A percentile compares a stretch with the other conserved stretches of the same genome.
These are phyloP conservation scores for Sphenopsis melanotis DNA, from an alignment of 2,797 vertebrate species.

Conservation along the genomic window DNA sequence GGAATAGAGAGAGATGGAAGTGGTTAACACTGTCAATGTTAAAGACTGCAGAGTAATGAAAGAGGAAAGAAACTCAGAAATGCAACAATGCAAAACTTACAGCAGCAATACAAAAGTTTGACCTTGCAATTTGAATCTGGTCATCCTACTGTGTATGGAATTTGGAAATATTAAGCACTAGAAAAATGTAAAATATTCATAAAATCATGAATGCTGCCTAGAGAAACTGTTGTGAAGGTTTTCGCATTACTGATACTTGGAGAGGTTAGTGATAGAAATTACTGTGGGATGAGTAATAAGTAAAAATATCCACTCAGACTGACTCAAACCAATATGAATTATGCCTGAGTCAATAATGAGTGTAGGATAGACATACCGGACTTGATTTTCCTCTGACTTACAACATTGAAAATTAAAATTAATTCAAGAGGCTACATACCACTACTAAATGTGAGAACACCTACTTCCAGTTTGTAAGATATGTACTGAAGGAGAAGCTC, in stretches of 20 bases:
- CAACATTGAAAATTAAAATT: background rate
- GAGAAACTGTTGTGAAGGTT: background rate
- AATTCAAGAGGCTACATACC: background rate
- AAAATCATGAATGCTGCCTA: background rate
- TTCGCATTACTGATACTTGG: slow-evolving; percentile 17
- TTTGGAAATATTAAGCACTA: background rate
- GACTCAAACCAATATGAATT: slow-evolving; percentile 39
- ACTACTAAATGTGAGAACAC: background rate
- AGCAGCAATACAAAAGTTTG: background rate
- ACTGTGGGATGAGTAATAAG: slow-evolving; percentile 25
- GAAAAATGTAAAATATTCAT: background rate
- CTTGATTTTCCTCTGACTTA: slow-evolving; percentile 7
- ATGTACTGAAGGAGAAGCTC: background rate
- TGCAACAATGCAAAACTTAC: background rate
- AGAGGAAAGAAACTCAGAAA: background rate
- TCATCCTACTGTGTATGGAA: background rate
- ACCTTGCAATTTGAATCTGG: background rate
- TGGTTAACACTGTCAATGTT: background rate
- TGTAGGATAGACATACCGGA: background rate
- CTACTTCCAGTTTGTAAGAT: background rate
- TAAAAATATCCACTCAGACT: slow-evolving; percentile 25
- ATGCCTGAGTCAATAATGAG: slow-evolving; percentile 15
- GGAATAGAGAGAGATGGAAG: background rate
- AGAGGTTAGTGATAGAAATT: slow-evolving; percentile 20
- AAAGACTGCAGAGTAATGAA: background rate